These are phyloP conservation scores for Bufo bufo DNA, from an alignment of 2,113 vertebrate genomes.

Conservation along the genomic window DNA sequence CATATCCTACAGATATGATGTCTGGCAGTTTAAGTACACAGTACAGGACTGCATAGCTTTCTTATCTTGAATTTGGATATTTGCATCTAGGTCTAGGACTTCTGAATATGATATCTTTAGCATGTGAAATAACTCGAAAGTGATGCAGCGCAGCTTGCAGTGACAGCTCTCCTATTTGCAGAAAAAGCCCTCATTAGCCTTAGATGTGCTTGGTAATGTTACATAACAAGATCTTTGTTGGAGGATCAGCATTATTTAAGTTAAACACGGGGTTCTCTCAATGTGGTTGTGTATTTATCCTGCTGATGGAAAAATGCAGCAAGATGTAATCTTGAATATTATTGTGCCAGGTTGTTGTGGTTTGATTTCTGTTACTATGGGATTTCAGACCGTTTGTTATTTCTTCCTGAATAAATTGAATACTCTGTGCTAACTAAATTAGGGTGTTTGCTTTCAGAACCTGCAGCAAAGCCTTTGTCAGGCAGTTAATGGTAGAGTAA, in stretches of 20 bases:
- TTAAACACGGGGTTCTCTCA: constrained; percentile 67
- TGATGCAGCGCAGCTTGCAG: no score
- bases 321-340: background rate
- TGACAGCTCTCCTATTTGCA: constrained; percentile 58
- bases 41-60: background rate
- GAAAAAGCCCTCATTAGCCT: constrained; percentile 41
- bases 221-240: constrained; percentile 65
- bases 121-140: no score
- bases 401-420: background rate
- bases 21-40: background rate
- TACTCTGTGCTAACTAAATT: background rate
- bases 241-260: constrained; percentile 60
- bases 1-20: background rate
- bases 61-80: background rate
- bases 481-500: background rate
- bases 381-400: background rate
- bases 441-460: background rate
- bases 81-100: background rate
- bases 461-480: background rate
- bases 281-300: constrained; percentile 47
- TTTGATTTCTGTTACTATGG: constrained; percentile 29
- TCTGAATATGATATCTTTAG: no score
- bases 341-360: background rate
- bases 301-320: constrained; percentile 18
- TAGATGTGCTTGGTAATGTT: constrained; percentile 65